Conservation (phyloP, 2,797 vertebrate species). For the Echiichthys vipera region DNA sequence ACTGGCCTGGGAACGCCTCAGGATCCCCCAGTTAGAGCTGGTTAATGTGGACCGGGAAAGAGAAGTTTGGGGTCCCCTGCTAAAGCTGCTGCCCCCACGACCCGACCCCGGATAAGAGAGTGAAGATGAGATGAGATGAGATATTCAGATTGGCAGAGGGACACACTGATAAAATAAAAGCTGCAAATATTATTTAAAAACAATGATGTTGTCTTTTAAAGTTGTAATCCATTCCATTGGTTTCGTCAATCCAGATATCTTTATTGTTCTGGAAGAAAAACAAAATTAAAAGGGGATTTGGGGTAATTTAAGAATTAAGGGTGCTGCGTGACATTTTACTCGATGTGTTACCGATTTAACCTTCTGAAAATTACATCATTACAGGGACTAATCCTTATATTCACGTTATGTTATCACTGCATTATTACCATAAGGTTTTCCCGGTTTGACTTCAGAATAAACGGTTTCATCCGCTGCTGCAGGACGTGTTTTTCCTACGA, state of each 20-base stretch:
- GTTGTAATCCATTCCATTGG: neutral
- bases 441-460: conserved; percentile 30
- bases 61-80: no score
- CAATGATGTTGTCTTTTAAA: neutral
- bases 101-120: no score
- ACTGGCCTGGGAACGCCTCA: no score
- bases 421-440: conserved; percentile 9
- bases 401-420: neutral
- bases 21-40: no score
- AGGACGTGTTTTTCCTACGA: neutral
- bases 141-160: no score
- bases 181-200: neutral
- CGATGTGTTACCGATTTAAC: neutral
- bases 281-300: neutral
- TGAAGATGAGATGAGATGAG: no score
- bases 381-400: neutral
- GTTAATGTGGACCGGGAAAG: no score
- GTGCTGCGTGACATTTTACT: neutral
- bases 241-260: neutral
- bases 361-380: neutral
- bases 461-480: neutral
- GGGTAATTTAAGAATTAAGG: neutral
- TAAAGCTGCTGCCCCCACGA: no score
- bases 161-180: neutral
- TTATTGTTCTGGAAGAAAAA: neutral